These are phyloP conservation scores for Deroplatys truncata DNA, from an alignment of 2,888 invertebrate genomes.

Conservation along the genomic window DNA sequence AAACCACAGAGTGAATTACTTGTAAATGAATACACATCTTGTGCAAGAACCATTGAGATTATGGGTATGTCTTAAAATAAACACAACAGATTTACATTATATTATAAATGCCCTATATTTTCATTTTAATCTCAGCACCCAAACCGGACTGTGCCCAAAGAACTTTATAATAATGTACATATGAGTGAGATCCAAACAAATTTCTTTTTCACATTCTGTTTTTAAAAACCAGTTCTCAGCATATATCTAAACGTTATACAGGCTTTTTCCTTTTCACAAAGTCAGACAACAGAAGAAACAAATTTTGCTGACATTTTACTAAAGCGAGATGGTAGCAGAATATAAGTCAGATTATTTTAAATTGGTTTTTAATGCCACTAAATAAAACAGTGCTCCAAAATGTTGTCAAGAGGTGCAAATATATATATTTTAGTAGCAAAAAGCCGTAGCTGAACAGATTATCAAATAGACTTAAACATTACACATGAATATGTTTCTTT, in stretches of 20 bases:
- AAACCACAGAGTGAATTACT: neutral
- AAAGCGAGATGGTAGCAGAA: neutral
- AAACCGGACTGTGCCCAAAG: neutral
- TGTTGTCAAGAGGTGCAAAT: neutral
- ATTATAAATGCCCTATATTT: slow-evolving; percentile 26
- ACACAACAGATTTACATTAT: neutral
- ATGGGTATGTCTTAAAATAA: neutral
- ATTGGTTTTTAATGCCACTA: neutral
- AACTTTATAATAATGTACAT: neutral
- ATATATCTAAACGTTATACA: neutral
- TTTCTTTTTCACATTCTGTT: neutral
- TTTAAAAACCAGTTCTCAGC: neutral
- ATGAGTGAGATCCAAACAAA: neutral
- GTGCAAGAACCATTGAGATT: neutral
- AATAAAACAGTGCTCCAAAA: neutral
- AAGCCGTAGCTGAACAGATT: no score
- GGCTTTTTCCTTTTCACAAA: neutral
- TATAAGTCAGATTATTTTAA: neutral
- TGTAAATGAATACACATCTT: neutral
- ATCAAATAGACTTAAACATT: neutral
- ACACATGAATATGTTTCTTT: neutral
- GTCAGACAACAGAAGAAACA: neutral
- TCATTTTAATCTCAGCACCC: slow-evolving; percentile 11
- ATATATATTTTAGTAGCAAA: neutral
- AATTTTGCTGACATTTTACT: neutral